Percentiles rank a stretch among this genome's conserved stretches.
phyloP scores from a whole-genome alignment of 2,888 invertebrate species.

The Tromatobia lineatoria region DNA sequence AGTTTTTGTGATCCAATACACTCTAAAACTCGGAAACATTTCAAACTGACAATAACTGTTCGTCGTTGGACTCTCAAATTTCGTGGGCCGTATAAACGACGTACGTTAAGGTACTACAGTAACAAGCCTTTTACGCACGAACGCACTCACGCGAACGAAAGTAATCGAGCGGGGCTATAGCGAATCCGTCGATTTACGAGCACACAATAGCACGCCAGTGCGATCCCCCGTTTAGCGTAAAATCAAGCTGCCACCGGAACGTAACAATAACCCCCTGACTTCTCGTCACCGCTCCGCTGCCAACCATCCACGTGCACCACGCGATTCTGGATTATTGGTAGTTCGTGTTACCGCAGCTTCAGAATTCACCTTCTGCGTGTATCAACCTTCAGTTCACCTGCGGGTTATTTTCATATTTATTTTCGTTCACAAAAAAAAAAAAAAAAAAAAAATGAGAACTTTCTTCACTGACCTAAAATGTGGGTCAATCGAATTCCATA shows the following conservation, averaged over 20 bases:
- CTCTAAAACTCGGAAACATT: slow-evolving; percentile 4
- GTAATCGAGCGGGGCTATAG: slow-evolving; percentile 41
- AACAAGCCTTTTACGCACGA: slow-evolving; percentile 44
- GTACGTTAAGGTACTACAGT: slow-evolving; percentile 24
- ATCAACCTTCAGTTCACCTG: slow-evolving; percentile 12
- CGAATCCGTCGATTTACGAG: slow-evolving; percentile 52
- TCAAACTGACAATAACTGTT: background rate
- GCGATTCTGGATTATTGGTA: slow-evolving; percentile 38
- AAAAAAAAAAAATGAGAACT: background rate
- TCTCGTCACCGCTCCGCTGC: slow-evolving; percentile 29
- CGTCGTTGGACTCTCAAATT: slow-evolving; percentile 29
- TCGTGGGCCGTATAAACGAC: slow-evolving; percentile 21
- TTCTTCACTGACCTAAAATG: background rate
- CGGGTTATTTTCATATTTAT: slow-evolving; percentile 17
- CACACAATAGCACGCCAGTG: slow-evolving; percentile 20
- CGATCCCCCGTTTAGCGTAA: slow-evolving; percentile 48
- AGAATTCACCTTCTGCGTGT: slow-evolving; percentile 19
- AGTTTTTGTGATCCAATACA: background rate
- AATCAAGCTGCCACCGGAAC: slow-evolving; percentile 36
- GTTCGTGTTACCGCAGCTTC: slow-evolving; percentile 30
- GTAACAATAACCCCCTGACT: slow-evolving; percentile 24
- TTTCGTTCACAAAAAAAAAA: background rate
- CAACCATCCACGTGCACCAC: slow-evolving; percentile 28
- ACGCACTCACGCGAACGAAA: slow-evolving; percentile 39
- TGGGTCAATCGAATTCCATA: background rate